These are phyloP conservation scores for Stenichneumon culpator DNA, from an alignment of 2,888 invertebrate genomes.

Conservation along the genomic window DNA sequence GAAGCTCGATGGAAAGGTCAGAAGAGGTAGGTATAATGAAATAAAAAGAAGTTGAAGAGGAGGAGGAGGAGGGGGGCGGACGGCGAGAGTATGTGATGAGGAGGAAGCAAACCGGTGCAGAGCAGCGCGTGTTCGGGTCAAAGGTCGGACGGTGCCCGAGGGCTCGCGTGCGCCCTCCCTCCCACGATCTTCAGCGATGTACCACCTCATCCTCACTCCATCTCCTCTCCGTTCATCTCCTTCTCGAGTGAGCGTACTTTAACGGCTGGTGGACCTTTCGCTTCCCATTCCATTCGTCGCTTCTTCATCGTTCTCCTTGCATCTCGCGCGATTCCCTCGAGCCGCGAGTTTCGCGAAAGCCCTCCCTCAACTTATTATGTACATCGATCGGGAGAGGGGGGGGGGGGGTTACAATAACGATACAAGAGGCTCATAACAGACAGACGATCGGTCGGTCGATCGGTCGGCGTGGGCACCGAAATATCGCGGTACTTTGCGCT, in stretches of 20 bases:
- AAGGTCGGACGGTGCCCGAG: constrained; percentile 83
- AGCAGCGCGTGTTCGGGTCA: constrained; percentile 81
- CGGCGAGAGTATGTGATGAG: constrained; percentile 75
- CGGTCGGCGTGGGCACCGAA: constrained; percentile 31
- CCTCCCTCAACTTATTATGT: constrained; percentile 57
- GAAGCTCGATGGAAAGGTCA: constrained; percentile 35
- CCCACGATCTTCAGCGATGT: constrained; percentile 36
- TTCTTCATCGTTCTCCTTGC: neutral
- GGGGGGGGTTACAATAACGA: constrained; percentile 18
- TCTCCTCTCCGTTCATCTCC: constrained; percentile 53
- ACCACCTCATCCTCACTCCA: neutral
- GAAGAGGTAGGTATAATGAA: constrained; percentile 50
- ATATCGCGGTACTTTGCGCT: constrained; percentile 40
- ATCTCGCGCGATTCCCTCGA: constrained; percentile 18
- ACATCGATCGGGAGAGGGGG: constrained; percentile 39
- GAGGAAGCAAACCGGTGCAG: constrained; percentile 67
- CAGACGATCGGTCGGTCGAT: neutral
- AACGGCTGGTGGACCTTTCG: neutral
- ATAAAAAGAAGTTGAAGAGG: constrained; percentile 67
- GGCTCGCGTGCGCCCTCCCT: constrained; percentile 79
- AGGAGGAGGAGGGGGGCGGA: constrained; percentile 67
- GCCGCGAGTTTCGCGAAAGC: constrained; percentile 33
- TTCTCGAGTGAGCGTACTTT: constrained; percentile 45
- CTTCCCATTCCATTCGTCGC: constrained; percentile 15
- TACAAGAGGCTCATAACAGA: constrained; percentile 33